A percentile compares a stretch with the other conserved stretches of the same genome.
Evolutionary conservation across 2,113 vertebrate species (phyloP).

Genomic region (Lipophrys pholis): DNA sequence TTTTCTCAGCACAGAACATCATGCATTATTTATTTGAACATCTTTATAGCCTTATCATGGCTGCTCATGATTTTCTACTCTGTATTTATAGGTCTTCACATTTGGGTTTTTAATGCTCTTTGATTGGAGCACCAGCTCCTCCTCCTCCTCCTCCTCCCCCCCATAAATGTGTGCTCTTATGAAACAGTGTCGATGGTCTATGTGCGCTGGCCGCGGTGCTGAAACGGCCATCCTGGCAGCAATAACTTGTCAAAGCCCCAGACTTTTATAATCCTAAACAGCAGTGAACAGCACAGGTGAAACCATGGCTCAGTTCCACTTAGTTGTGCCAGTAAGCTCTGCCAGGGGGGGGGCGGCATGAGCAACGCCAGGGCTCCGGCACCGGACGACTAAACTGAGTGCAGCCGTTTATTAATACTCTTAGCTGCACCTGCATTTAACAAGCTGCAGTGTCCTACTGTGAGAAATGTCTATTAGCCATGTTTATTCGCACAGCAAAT

Average conservation of each 20-base stretch:
- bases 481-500: conserved; percentile 30
- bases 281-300: conserved; percentile 14
- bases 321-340: conserved; percentile 15
- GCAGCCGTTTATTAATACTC: conserved; percentile 25
- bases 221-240: conserved; percentile 30
- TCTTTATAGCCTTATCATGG: conserved; percentile 31
- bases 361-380: conserved; percentile 29
- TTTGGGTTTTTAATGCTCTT: conserved; percentile 28
- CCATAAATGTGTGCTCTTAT: neutral
- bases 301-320: conserved; percentile 18
- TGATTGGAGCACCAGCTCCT: conserved; percentile 24
- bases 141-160: no score
- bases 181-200: neutral
- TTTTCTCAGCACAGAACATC: conserved; percentile 44
- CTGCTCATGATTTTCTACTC: conserved; percentile 32
- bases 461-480: conserved; percentile 38
- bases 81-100: conserved; percentile 52
- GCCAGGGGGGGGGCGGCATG: conserved; percentile 5
- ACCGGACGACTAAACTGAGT: neutral
- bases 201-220: conserved; percentile 39
- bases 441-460: conserved; percentile 33
- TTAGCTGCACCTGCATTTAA: conserved; percentile 51
- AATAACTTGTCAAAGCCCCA: conserved; percentile 16
- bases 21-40: conserved; percentile 54
- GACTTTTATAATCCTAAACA: conserved; percentile 16